A percentile compares a stretch with the other conserved stretches of the same genome.
Conservation (phyloP, 2,797 vertebrate species). For the Megaceryle alcyon region DNA sequence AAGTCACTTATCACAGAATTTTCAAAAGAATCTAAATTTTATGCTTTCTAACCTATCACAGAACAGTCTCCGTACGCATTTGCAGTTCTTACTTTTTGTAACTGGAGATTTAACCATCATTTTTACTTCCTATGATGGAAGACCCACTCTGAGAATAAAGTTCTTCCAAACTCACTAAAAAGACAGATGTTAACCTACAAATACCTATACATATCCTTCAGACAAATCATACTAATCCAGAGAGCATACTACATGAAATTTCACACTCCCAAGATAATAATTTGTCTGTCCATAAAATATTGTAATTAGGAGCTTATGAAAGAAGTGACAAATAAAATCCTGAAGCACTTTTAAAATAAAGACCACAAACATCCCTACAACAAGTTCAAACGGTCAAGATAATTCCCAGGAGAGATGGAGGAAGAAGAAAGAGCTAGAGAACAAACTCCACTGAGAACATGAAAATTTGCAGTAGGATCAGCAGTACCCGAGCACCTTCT, state of each 20-base stretch:
- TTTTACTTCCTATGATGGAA: background rate
- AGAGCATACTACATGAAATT: background rate
- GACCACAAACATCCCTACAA: background rate
- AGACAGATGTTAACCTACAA: background rate
- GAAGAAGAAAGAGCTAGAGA: background rate
- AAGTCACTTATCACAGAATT: background rate
- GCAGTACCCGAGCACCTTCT: background rate
- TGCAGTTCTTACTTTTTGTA: background rate
- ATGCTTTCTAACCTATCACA: background rate
- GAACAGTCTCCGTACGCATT: background rate
- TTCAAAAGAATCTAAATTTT: background rate
- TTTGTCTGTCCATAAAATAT: background rate
- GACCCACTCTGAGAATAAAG: background rate
- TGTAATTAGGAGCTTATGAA: background rate
- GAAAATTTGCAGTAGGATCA: background rate
- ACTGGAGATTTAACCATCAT: background rate
- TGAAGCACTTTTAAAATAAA: background rate
- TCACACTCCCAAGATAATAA: background rate
- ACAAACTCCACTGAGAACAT: fast-evolving
- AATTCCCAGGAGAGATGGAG: background rate
- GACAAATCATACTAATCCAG: background rate
- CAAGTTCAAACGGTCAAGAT: background rate
- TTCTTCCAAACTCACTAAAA: background rate
- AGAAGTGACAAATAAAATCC: background rate
- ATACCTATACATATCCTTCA: background rate